Conservation (phyloP, 1,140 invertebrate genomes). For the Harlomillsia oculata region DNA sequence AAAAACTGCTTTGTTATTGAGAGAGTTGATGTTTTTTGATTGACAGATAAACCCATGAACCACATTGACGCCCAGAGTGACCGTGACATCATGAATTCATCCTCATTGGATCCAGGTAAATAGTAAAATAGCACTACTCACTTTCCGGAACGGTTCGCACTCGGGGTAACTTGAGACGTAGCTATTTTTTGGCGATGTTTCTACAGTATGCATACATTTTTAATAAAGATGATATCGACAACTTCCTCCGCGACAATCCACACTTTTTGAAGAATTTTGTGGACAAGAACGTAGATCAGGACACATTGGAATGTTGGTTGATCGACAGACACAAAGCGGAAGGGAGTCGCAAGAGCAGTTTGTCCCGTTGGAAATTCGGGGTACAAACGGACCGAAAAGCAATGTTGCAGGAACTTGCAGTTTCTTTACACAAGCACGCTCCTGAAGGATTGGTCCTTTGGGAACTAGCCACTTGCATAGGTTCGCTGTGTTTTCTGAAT, state of each 20-base stretch:
- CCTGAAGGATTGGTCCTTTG: conserved; percentile 43
- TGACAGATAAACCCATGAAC: too few relatives aligned
- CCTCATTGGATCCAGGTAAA: too few relatives aligned
- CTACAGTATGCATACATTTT: too few relatives aligned
- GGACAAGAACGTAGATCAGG: conserved; percentile 15
- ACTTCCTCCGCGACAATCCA: conserved; percentile 25
- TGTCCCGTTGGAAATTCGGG: conserved; percentile 30
- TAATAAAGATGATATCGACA: conserved; percentile 21
- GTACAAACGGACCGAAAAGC: conserved; percentile 14
- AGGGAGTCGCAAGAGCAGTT: conserved; percentile 15
- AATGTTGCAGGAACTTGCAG: conserved; percentile 22
- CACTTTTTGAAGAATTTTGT: conserved; percentile 21
- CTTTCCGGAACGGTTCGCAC: too few relatives aligned
- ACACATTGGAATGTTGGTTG: conserved; percentile 26
- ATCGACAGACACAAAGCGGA: conserved; percentile 19
- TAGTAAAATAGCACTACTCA: too few relatives aligned
- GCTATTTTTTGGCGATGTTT: too few relatives aligned
- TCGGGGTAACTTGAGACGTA: too few relatives aligned
- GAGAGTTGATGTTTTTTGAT: too few relatives aligned
- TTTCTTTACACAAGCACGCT: conserved; percentile 14
- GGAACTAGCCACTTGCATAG: conserved; percentile 52
- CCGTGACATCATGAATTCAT: too few relatives aligned
- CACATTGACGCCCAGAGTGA: too few relatives aligned
- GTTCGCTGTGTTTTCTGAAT: conserved; percentile 49
- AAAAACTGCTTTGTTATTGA: too few relatives aligned